A percentile compares a stretch with the other conserved stretches of the same genome.
Conservation (phyloP, 2,888 invertebrate species). For the Cryptocephalus primarius region DNA sequence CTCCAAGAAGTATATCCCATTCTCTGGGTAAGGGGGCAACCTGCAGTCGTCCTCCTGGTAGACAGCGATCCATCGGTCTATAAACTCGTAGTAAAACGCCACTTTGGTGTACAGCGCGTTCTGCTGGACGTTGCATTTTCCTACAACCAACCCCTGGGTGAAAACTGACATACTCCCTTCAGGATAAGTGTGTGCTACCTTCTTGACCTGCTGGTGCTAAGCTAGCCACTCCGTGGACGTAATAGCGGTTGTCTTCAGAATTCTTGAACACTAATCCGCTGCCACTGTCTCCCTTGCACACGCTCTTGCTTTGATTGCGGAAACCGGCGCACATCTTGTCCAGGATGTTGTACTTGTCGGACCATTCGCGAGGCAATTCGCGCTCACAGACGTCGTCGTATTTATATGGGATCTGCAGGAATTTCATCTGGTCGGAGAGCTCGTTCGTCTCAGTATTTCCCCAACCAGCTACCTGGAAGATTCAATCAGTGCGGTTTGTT, state of each 20-base stretch:
- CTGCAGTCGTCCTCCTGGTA: slow-evolving; percentile 10
- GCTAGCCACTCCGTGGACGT: slow-evolving; percentile 13
- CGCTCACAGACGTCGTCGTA: slow-evolving; percentile 7
- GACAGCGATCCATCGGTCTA: slow-evolving; percentile 8
- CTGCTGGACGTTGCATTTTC: slow-evolving; percentile 9
- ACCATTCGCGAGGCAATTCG: slow-evolving; percentile 11
- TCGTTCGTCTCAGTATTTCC: slow-evolving; percentile 7
- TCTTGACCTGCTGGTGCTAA: slow-evolving; percentile 5
- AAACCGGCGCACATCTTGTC: slow-evolving; percentile 15
- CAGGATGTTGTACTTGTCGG: slow-evolving; percentile 8
- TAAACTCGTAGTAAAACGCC: slow-evolving; percentile 9
- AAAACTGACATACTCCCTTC: background rate
- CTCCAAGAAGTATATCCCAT: slow-evolving; percentile 8
- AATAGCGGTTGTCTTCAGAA: slow-evolving; percentile 11
- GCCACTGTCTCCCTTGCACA: slow-evolving; percentile 13
- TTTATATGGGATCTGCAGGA: slow-evolving; percentile 11
- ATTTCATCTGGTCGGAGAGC: slow-evolving; percentile 8
- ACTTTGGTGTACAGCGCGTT: slow-evolving; percentile 12
- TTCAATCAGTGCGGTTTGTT: background rate
- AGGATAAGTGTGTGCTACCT: background rate
- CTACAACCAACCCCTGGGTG: background rate
- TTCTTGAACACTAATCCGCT: slow-evolving; percentile 11
- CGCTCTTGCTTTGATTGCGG: slow-evolving; percentile 7
- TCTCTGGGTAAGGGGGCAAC: slow-evolving; percentile 10
- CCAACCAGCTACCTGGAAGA: slow-evolving; percentile 12